These are phyloP conservation scores for Syritta pipiens DNA, from an alignment of 2,888 invertebrate genomes.

Conservation along the genomic window DNA sequence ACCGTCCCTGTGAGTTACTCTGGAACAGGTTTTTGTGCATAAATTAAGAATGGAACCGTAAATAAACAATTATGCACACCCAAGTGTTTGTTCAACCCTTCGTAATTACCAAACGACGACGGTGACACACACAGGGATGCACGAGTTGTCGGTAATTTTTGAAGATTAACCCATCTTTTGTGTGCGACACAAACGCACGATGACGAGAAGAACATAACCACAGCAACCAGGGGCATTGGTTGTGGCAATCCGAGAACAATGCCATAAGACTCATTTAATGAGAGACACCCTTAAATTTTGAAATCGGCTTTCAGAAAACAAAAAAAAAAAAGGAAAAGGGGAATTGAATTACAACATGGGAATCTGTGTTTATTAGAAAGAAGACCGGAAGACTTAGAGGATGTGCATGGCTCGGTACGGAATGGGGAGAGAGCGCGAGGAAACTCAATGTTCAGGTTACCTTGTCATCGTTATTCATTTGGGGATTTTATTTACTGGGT, in stretches of 20 bases:
- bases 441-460: not conserved
- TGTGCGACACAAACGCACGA: no score
- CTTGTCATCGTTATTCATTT: not conserved
- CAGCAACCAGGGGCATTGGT: no score
- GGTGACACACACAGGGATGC: no score
- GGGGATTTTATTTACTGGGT: not conserved
- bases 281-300: conserved; percentile 18
- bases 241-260: conserved; percentile 3
- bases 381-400: conserved; percentile 12
- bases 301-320: conserved; percentile 12
- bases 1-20: not conserved
- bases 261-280: conserved; percentile 49
- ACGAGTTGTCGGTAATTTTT: conserved; percentile 17
- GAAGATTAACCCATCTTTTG: conserved; percentile 24
- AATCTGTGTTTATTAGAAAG: conserved; percentile 8
- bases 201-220: no score
- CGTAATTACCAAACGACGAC: conserved; percentile 13
- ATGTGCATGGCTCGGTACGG: no score
- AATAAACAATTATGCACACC: conserved; percentile 58
- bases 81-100: conserved; percentile 52
- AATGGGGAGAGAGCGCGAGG: not conserved
- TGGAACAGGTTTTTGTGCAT: conserved; percentile 43
- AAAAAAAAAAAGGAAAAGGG: no score
- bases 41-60: conserved; percentile 41
- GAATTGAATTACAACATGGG: conserved; percentile 25